These are phyloP conservation scores for Zaprionus kolodkinae DNA, from an alignment of 1,140 invertebrate genomes.

Conservation along the genomic window DNA sequence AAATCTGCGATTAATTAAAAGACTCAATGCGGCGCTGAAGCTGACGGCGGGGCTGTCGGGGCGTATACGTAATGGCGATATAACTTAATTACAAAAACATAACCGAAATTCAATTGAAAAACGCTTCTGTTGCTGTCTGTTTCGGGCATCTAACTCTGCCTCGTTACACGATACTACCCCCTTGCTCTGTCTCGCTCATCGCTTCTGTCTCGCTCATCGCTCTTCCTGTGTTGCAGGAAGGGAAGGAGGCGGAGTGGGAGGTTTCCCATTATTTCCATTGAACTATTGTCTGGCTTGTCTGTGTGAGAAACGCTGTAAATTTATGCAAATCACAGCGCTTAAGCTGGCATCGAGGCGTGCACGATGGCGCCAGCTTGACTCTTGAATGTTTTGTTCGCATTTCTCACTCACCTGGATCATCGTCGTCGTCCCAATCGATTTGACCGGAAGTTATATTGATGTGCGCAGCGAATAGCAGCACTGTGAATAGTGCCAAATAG, in stretches of 20 bases:
- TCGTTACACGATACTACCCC: neutral
- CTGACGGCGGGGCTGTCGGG: slow-evolving; percentile 11
- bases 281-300: slow-evolving; percentile 50
- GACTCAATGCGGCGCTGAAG: slow-evolving; percentile 1
- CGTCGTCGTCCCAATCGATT: slow-evolving; percentile 84
- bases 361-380: slow-evolving; percentile 37
- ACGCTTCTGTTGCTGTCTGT: slow-evolving; percentile 39
- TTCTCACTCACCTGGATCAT: slow-evolving; percentile 84
- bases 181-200: slow-evolving; percentile 1
- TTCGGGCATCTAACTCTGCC: slow-evolving; percentile 14
- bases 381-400: slow-evolving; percentile 50
- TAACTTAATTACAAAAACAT: slow-evolving; percentile 81
- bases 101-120: slow-evolving; percentile 73
- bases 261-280: slow-evolving; percentile 25
- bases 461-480: slow-evolving; percentile 69
- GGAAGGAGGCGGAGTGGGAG: too few species aligned
- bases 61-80: slow-evolving; percentile 74
- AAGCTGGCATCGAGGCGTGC: slow-evolving; percentile 26
- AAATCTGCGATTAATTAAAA: slow-evolving; percentile 81
- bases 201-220: neutral
- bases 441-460: slow-evolving; percentile 79
- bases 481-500: slow-evolving; percentile 63
- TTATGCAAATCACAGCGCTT: slow-evolving; percentile 69
- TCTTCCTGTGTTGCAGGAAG: too few species aligned
- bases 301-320: slow-evolving; percentile 39